Evolutionary conservation across 2,888 invertebrate genomes (phyloP), one percentile per base, ranked within the genome.

Genomic region (Sisyra nigra): DNA sequence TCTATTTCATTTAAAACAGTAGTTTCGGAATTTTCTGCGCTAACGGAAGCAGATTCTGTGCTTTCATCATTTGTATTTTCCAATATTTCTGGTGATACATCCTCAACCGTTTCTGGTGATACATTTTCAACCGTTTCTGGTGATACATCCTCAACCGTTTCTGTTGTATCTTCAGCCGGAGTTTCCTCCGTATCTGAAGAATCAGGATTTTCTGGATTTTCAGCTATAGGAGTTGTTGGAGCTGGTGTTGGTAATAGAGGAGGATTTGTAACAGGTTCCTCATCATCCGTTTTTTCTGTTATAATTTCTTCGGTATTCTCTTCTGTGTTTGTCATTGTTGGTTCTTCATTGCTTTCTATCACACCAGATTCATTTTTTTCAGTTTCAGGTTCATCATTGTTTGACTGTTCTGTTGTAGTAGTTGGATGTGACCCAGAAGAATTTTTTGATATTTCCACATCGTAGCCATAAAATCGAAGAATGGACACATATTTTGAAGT

Each of bases 381-480:
- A 18, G 36, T 11, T 42, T 10, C 31, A 44, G 30, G 43, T 17
- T 41, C 41, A 34, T 11, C 17, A 24, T 17, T 13, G 6, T n/a
- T 35, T 13, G 35, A 24, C 8, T 33, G 17, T 11, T 42, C 35
- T 1, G 45, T 41, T 37, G 48, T 43, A 37, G 57, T 54, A 19
- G 48, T 42, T 11, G 35, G 32, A 24, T 48, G 42, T 9, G 42
- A 46, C 17, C 24, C 37, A 35, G 35, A 58, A 41, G 53, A 59
- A 46, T 60, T 63, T 46, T 62, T 61, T 2, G 60, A 56, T 5
- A 7, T 24, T 29, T 75, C 73, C 44, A 84, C 67, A 59, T 86
- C 83, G 53, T 83, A 88, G 1, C 87, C 87, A 53, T 87, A 87
- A 58, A 85, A 86, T 49, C 73, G 68, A 30, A 88, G 58, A 40